phyloP scores from a whole-genome alignment of 2,113 vertebrate species.

The Dicerorhinus sumatrensis region DNA sequence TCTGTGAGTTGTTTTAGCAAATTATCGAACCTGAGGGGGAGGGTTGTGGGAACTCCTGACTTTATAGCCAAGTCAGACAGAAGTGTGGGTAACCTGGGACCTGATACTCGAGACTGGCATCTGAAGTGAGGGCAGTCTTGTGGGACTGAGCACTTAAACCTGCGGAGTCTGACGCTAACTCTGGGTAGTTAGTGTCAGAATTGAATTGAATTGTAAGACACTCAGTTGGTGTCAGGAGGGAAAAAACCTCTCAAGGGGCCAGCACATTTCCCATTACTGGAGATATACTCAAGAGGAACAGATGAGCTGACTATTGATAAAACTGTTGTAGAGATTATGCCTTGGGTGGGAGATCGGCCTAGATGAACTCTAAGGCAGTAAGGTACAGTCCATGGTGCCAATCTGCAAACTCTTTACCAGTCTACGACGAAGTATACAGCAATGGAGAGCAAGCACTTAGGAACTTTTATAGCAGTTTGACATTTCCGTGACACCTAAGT shows the following conservation, averaged over 20 bases:
- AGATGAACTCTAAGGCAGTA: not conserved
- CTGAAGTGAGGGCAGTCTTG: not conserved
- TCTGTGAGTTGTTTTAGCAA: not conserved
- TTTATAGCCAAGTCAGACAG: not conserved
- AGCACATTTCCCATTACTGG: not conserved
- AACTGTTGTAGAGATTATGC: no score
- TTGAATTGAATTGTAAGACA: not conserved
- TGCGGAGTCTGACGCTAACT: not conserved
- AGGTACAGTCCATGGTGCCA: not conserved
- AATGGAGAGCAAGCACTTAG: not conserved
- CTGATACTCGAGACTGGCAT: not conserved
- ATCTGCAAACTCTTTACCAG: not conserved
- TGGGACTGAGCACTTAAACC: not conserved
- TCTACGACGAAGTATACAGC: not conserved
- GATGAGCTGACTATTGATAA: not conserved
- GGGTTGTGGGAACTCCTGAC: not conserved
- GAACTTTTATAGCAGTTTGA: not conserved
- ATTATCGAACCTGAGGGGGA: not conserved
- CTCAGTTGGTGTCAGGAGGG: not conserved
- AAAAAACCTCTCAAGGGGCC: not conserved
- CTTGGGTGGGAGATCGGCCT: not conserved
- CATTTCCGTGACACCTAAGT: not conserved
- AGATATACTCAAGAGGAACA: not conserved
- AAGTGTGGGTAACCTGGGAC: not conserved
- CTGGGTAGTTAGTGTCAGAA: not conserved